These are phyloP conservation scores for Lutjanus campechanus DNA, from an alignment of 2,797 vertebrate species.

Conservation along the genomic window DNA sequence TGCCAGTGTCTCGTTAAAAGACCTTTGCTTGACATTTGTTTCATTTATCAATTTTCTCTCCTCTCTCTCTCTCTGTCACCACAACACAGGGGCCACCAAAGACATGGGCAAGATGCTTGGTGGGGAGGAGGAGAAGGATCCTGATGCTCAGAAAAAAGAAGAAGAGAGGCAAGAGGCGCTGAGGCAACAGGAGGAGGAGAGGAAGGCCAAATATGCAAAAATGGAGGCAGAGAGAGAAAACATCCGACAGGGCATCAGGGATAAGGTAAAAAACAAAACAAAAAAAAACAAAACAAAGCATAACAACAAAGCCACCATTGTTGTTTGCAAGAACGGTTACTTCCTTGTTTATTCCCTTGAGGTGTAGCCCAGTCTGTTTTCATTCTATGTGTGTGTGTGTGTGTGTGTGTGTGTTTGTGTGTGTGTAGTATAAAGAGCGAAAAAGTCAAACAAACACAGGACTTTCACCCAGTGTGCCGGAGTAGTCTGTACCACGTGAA, in stretches of 20 bases:
- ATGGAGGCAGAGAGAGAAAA: constrained; percentile 98
- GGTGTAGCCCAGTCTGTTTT: too few species aligned
- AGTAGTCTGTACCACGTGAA: too few species aligned
- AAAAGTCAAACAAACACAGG: too few species aligned
- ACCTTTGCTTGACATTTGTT: constrained; percentile 38
- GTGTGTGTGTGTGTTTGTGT: too few species aligned
- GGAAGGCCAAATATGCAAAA: constrained; percentile 97
- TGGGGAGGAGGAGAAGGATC: constrained; percentile 98
- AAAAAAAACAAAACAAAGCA: neutral
- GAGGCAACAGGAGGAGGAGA: constrained; percentile 96
- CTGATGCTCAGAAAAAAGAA: constrained; percentile 96
- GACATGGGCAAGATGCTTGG: constrained; percentile 99
- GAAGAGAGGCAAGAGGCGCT: constrained; percentile 97
- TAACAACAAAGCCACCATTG: neutral
- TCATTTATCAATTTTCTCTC: neutral
- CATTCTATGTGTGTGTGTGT: too few species aligned
- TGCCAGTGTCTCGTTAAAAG: constrained; percentile 12
- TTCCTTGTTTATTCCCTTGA: neutral
- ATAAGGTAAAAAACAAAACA: constrained; percentile 89
- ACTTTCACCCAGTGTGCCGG: too few species aligned
- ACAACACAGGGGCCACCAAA: constrained; percentile 94
- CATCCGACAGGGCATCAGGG: constrained; percentile 96
- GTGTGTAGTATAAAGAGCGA: too few species aligned
- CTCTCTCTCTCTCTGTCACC: constrained; percentile 16
- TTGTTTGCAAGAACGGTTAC: neutral